Evolutionary conservation across 2,113 vertebrate species (phyloP).

Genomic region (Colossoma macropomum): DNA sequence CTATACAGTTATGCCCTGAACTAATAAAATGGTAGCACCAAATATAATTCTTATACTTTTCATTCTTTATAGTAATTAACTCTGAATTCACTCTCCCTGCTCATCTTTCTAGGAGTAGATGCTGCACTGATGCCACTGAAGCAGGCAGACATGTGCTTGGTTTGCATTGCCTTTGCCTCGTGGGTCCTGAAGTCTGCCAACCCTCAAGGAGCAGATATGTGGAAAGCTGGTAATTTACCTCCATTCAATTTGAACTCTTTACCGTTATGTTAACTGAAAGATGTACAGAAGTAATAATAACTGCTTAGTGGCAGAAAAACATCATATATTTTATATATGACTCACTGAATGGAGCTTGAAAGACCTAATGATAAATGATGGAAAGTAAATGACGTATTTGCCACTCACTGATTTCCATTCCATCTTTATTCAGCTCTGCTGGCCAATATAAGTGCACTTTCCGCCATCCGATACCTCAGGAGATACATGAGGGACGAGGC

Average conservation of each 20-base stretch:
- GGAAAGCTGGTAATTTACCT: slow-evolving; percentile 87
- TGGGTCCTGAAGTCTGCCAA: slow-evolving; percentile 93
- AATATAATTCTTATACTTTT: no score
- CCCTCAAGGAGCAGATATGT: slow-evolving; percentile 86
- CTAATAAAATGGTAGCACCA: no score
- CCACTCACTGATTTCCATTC: slow-evolving; percentile 27
- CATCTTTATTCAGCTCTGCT: slow-evolving; percentile 82
- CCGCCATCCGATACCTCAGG: slow-evolving; percentile 91
- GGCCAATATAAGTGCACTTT: slow-evolving; percentile 90
- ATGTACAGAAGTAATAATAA: neutral
- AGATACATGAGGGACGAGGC: slow-evolving; percentile 67
- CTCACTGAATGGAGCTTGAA: neutral
- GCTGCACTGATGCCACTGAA: slow-evolving; percentile 69
- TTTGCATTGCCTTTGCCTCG: slow-evolving; percentile 92
- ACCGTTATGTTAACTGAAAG: neutral
- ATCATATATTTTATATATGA: no score
- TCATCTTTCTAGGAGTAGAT: slow-evolving; percentile 66
- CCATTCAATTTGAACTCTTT: neutral
- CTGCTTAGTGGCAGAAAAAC: neutral
- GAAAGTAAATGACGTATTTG: slow-evolving; percentile 23
- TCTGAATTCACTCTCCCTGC: no score
- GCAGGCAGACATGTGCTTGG: slow-evolving; percentile 89
- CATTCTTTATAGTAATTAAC: no score
- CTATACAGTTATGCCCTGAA: no score
- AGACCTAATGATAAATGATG: neutral